Evolutionary conservation across 2,888 invertebrate genomes (phyloP), one percentile per base, ranked within the genome.

Genomic region (Agriopis aurantiaria): DNA sequence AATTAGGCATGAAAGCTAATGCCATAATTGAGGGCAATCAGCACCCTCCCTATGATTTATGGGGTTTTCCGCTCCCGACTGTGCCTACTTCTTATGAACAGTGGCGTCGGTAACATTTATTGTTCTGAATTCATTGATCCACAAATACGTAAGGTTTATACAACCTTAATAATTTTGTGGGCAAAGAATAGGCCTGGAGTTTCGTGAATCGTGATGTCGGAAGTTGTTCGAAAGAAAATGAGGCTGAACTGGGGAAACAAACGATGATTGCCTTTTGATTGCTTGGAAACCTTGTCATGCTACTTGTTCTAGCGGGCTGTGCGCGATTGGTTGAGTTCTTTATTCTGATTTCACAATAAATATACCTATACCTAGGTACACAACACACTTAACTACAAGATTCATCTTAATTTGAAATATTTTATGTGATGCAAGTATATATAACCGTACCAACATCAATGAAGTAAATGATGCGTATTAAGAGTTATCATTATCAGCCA

Each of bases 11-110:
- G 88, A 89, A 90, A 91, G 89, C 91, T 92, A 93, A 93, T 91
- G 88, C 92, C 87, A 88, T 92, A 94, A 93, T 93, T 91, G 92
- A 83, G 85, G 91, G 90, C 90, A 92, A 92, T 92, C 91, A 88
- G 88, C 88, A 81, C 89, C 89, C 90, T 85, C 87, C 85, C 82
- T 77, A 93, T 93, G 93, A 93, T 90, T 92, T 89, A 92, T 92
- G 85, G 81, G 75, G 69, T 71, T 75, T 70, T 73, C 71, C 71
- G 66, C 61, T 75, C 75, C 75, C 69, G 71, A 68, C 74, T 71
- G 76, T 66, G 75, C 74, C 77, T 73, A 65, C 90, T 89, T 90
- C 88, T 90, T 89, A 87, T 77, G 81, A 85, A 84, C 87, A 86
- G 88, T 85, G 83, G 77, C 79, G 48, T 49, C n/a, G 17, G 62